These are phyloP conservation scores for Chrysolina oricalcia DNA, from an alignment of 2,888 invertebrate genomes.

Conservation along the genomic window DNA sequence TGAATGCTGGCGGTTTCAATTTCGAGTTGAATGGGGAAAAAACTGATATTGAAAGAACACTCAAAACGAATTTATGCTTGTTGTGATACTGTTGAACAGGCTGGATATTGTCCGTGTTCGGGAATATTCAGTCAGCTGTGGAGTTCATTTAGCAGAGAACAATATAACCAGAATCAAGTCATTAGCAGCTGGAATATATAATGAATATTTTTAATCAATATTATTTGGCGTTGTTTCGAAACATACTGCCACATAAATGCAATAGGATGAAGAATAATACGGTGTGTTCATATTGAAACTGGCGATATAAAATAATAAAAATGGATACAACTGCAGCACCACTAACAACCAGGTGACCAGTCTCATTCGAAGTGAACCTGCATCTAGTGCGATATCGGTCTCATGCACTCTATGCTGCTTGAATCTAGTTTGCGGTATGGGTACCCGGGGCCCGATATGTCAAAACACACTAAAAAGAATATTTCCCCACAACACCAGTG, in stretches of 20 bases:
- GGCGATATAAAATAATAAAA: no score
- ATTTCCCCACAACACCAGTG: no score
- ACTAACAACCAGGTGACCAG: no score
- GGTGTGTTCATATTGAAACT: no score
- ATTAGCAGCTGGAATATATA: background rate
- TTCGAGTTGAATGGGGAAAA: background rate
- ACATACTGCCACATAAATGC: background rate
- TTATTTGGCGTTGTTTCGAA: background rate
- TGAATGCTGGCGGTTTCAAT: conserved; percentile 19
- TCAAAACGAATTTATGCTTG: conserved; percentile 20
- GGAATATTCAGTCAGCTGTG: background rate
- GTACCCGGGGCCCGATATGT: no score
- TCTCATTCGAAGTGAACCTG: no score
- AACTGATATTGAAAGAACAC: conserved; percentile 7
- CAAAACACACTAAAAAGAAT: no score
- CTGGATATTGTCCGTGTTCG: background rate
- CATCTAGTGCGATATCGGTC: no score
- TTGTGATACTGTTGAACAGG: conserved; percentile 5
- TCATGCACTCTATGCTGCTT: no score
- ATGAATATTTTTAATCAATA: background rate
- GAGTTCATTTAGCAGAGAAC: conserved; percentile 3
- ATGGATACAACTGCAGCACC: no score
- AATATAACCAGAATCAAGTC: conserved; percentile 10
- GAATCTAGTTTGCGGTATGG: no score
- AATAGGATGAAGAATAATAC: no score